Conservation (phyloP, 1,140 invertebrate genomes). For the Andricus grossulariae region DNA sequence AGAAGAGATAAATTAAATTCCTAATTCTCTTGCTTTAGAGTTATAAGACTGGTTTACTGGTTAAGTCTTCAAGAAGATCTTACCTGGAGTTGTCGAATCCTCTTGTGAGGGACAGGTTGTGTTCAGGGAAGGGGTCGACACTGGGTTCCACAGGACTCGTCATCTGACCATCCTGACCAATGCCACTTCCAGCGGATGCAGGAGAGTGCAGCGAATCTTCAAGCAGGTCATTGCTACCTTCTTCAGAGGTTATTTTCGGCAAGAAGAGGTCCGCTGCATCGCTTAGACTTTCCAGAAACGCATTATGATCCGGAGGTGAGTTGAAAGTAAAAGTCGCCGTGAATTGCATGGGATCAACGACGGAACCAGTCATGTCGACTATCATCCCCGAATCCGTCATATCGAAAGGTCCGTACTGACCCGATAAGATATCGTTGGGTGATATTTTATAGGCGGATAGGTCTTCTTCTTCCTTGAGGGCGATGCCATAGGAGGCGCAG, state of each 20-base stretch:
- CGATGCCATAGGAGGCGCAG: slow-evolving; percentile 84
- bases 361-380: slow-evolving; percentile 85
- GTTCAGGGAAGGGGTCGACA: slow-evolving; percentile 84
- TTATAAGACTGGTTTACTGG: neutral
- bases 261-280: slow-evolving; percentile 87
- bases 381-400: slow-evolving; percentile 86
- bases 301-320: slow-evolving; percentile 83
- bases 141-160: slow-evolving; percentile 81
- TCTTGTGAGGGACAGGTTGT: slow-evolving; percentile 73
- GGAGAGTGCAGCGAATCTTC: slow-evolving; percentile 76
- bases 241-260: slow-evolving; percentile 79
- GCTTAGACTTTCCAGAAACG: slow-evolving; percentile 81
- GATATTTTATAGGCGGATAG: slow-evolving; percentile 84
- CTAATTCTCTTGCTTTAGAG: neutral
- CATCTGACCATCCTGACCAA: slow-evolving; percentile 79
- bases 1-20: neutral
- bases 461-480: slow-evolving; percentile 86
- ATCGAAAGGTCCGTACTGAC: slow-evolving; percentile 82
- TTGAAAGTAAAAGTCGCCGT: slow-evolving; percentile 87
- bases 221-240: slow-evolving; percentile 78
- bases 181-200: slow-evolving; percentile 71
- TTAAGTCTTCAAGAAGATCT: neutral
- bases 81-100: slow-evolving; percentile 73
- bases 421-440: slow-evolving; percentile 77
- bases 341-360: slow-evolving; percentile 87